Evolutionary conservation across 2,113 vertebrate genomes (phyloP).

Genomic region (Hippoglossus stenolepis): DNA sequence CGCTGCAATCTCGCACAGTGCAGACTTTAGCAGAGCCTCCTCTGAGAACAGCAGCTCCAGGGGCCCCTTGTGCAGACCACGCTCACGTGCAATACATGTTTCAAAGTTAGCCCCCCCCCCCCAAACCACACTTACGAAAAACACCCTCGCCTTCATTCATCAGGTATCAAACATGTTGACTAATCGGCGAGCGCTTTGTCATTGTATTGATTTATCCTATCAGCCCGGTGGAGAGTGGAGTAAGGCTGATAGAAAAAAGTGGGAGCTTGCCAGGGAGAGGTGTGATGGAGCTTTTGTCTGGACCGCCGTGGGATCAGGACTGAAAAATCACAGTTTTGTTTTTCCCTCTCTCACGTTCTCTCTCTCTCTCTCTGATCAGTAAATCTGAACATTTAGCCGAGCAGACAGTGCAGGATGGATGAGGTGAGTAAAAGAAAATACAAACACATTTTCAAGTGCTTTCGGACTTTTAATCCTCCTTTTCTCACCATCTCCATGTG

Average conservation of each 20-base stretch:
- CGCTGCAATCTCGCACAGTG: slow-evolving; percentile 10
- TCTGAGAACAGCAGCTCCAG: neutral
- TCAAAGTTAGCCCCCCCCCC: neutral
- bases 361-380: neutral
- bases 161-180: slow-evolving; percentile 27
- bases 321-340: slow-evolving; percentile 28
- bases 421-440: neutral
- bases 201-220: slow-evolving; percentile 18
- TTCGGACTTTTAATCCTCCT: slow-evolving; percentile 8
- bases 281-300: slow-evolving; percentile 39
- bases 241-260: slow-evolving; percentile 3
- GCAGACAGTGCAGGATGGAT: neutral
- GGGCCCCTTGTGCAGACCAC: neutral
- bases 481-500: slow-evolving; percentile 14
- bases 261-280: neutral
- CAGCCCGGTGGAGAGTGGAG: slow-evolving; percentile 3
- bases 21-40: slow-evolving; percentile 40
- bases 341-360: slow-evolving; percentile 10
- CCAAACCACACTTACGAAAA: neutral
- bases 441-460: neutral
- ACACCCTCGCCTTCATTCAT: slow-evolving; percentile 28
- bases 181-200: neutral
- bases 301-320: slow-evolving; percentile 5
- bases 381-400: neutral
- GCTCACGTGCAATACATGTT: neutral